Conservation (phyloP, 2,113 vertebrate genomes). For the Vanacampus margaritifer region DNA sequence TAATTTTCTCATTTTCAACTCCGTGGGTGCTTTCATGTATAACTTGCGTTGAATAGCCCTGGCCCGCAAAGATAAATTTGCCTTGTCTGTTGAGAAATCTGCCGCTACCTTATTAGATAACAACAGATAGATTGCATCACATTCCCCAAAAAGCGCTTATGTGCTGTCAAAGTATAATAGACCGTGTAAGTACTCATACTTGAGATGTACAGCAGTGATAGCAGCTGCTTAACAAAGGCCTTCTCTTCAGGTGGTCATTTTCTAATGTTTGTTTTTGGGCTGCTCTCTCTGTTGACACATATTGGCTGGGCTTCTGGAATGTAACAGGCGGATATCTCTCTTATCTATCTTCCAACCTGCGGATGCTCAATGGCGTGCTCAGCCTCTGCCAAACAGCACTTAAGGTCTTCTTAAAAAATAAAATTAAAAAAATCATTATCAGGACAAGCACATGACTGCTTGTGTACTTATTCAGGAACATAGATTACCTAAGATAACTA, state of each 20-base stretch:
- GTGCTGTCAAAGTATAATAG: background rate
- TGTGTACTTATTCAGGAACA: background rate
- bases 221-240: slow-evolving; percentile 20
- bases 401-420: background rate
- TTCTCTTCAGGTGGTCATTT: background rate
- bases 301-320: slow-evolving; percentile 25
- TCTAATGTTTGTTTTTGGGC: slow-evolving; percentile 47
- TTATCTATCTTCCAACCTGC: slow-evolving; percentile 36
- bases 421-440: too few relatives aligned
- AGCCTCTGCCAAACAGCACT: background rate
- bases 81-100: slow-evolving; percentile 18
- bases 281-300: slow-evolving; percentile 34
- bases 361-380: background rate
- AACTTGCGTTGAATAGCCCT: background rate
- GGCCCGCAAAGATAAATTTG: slow-evolving; percentile 5
- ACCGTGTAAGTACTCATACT: background rate
- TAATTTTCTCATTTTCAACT: too few relatives aligned
- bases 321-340: slow-evolving; percentile 26
- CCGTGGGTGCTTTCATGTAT: background rate
- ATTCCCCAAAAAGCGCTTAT: background rate
- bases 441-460: slow-evolving; percentile 3
- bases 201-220: background rate
- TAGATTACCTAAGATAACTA: slow-evolving; percentile 2
- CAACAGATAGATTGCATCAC: background rate
- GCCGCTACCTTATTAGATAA: slow-evolving; percentile 4